Percentiles rank a stretch among this genome's conserved stretches.
These are phyloP conservation scores for Amblyteles armatorius DNA, from an alignment of 2,888 invertebrate genomes.

Conservation along the genomic window DNA sequence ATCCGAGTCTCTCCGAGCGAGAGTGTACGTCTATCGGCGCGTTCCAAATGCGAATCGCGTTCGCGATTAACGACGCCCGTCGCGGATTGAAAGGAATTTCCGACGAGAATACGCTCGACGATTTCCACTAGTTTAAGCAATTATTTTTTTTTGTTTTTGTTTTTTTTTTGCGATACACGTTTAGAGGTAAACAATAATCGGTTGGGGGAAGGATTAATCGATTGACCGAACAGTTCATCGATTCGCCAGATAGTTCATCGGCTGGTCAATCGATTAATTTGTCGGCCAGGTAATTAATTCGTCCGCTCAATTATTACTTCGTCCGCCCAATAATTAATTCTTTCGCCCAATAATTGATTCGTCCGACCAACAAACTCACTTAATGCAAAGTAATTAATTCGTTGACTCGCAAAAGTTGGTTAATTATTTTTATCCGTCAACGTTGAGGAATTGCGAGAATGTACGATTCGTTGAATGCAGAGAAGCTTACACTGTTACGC, in stretches of 20 bases:
- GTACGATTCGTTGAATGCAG: background rate
- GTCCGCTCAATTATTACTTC: no score
- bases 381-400: no score
- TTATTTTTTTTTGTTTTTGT: conserved; percentile 5
- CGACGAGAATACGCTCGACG: conserved; percentile 24
- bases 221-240: no score
- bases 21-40: conserved; percentile 16
- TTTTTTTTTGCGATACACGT: background rate
- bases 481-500: background rate
- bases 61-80: conserved; percentile 45
- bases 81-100: conserved; percentile 46
- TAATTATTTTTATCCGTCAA: background rate
- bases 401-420: background rate
- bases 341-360: no score
- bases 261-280: no score
- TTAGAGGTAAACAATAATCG: background rate
- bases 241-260: no score
- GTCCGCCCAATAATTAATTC: no score
- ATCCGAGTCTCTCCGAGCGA: conserved; percentile 21
- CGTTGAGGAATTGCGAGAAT: background rate
- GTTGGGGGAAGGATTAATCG: no score
- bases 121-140: conserved; percentile 13
- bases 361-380: no score
- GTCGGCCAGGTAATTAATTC: no score
- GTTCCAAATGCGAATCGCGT: conserved; percentile 36